These are phyloP conservation scores for Drosophila burlai DNA, from an alignment of 1,140 invertebrate genomes.

Conservation along the genomic window DNA sequence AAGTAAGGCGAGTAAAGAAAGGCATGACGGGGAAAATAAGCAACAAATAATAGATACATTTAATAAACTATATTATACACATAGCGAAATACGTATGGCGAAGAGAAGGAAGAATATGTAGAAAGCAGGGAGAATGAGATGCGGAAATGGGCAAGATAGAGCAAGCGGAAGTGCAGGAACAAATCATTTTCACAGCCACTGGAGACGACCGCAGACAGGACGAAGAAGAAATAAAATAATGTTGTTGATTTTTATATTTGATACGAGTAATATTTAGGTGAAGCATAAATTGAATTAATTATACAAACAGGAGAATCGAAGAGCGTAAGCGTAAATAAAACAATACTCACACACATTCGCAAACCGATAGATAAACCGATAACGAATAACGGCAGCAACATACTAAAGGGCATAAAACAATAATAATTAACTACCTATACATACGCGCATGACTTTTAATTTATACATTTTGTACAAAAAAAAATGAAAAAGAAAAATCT, in stretches of 20 bases:
- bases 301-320: conserved; percentile 68
- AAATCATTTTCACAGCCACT: conserved; percentile 74
- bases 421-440: conserved; percentile 73
- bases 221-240: conserved; percentile 55
- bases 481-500: conserved; percentile 53
- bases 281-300: conserved; percentile 83
- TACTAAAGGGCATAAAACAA: conserved; percentile 77
- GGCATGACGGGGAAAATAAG: conserved; percentile 32
- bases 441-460: conserved; percentile 73
- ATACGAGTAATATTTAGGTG: conserved; percentile 85
- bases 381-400: conserved; percentile 56
- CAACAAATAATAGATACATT: conserved; percentile 80
- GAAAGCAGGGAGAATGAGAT: conserved; percentile 20
- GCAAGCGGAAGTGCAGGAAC: conserved; percentile 28
- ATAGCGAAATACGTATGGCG: conserved; percentile 73
- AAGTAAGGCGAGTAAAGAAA: conserved; percentile 9
- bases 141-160: conserved; percentile 15
- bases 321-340: conserved; percentile 47
- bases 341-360: conserved; percentile 61
- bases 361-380: conserved; percentile 62
- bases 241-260: conserved; percentile 86
- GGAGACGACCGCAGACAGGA: conserved; percentile 63
- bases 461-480: conserved; percentile 82
- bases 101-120: conserved; percentile 12
- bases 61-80: conserved; percentile 75